These are phyloP conservation scores for Solea solea DNA, from an alignment of 2,113 vertebrate genomes.

Conservation along the genomic window DNA sequence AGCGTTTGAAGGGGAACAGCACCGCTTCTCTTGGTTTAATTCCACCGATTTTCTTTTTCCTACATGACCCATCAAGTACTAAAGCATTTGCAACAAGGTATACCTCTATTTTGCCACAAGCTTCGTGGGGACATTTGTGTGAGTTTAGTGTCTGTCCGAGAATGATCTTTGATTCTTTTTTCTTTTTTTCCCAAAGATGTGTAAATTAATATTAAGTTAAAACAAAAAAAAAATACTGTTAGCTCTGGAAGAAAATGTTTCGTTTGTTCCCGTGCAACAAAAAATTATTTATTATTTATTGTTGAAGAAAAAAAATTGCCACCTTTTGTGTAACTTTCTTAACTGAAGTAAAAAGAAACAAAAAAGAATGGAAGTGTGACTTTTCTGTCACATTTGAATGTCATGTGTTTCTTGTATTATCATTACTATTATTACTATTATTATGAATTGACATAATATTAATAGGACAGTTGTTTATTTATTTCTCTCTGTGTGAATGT, in stretches of 20 bases:
- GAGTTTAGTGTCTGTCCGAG: slow-evolving; percentile 89
- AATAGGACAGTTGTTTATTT: not conserved
- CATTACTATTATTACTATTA: not conserved
- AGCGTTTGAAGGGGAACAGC: slow-evolving; percentile 75
- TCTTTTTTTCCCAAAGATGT: slow-evolving; percentile 91
- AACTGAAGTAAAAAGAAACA: slow-evolving; percentile 88
- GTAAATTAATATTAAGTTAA: slow-evolving; percentile 90
- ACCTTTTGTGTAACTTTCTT: slow-evolving; percentile 97
- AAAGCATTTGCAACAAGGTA: slow-evolving; percentile 98
- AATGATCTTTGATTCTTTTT: slow-evolving; percentile 43
- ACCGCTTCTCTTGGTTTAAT: slow-evolving; percentile 71
- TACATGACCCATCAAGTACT: slow-evolving; percentile 85
- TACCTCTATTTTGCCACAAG: slow-evolving; percentile 97
- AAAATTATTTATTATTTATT: slow-evolving; percentile 99
- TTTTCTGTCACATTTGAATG: slow-evolving; percentile 84
- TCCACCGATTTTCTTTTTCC: slow-evolving; percentile 73
- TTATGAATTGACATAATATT: not conserved
- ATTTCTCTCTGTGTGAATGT: not conserved
- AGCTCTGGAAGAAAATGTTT: slow-evolving; percentile 81
- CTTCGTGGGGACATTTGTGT: slow-evolving; percentile 89
- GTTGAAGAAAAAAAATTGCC: slow-evolving; percentile 94
- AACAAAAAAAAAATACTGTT: slow-evolving; percentile 71
- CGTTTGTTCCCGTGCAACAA: slow-evolving; percentile 94
- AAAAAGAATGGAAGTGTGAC: slow-evolving; percentile 84
- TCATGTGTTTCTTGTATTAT: not conserved